These are phyloP conservation scores for Gymnocheta viridis DNA, from an alignment of 2,888 invertebrate genomes.

Conservation along the genomic window DNA sequence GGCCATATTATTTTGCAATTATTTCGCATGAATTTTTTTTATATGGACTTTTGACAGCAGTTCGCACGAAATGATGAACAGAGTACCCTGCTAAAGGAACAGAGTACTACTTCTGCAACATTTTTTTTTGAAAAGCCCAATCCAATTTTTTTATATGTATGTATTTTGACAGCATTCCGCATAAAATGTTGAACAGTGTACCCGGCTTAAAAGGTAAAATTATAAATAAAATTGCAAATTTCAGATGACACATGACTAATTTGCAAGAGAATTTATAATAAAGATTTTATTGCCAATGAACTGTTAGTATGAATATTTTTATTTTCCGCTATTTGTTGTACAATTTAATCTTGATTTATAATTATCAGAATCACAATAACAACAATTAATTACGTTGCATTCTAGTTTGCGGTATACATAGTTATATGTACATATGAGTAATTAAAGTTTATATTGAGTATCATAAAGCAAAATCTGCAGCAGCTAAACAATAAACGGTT, in stretches of 20 bases:
- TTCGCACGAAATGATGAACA: too few relatives aligned
- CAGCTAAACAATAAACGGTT: neutral
- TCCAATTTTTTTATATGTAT: too few relatives aligned
- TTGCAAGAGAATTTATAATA: neutral
- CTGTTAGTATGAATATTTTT: constrained; percentile 12
- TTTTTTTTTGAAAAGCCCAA: too few relatives aligned
- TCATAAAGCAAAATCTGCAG: neutral
- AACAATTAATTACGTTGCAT: constrained; percentile 32
- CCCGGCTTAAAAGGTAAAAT: neutral
- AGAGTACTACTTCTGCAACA: too few relatives aligned
- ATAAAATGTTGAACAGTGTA: too few relatives aligned
- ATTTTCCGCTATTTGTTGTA: constrained; percentile 11
- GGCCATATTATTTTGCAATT: too few relatives aligned
- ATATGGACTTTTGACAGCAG: too few relatives aligned
- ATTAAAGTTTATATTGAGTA: neutral
- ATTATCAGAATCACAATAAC: constrained; percentile 11
- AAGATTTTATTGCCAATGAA: neutral
- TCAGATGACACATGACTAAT: neutral
- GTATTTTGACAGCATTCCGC: too few relatives aligned
- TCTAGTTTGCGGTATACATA: constrained; percentile 37
- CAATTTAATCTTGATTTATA: constrained; percentile 36
- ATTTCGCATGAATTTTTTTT: too few relatives aligned
- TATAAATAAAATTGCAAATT: neutral
- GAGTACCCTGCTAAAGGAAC: too few relatives aligned
- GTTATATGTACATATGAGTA: neutral